A percentile compares a stretch with the other conserved stretches of the same genome.
phyloP scores from a whole-genome alignment of 2,797 vertebrate genomes.

The Harpagifer antarcticus region DNA sequence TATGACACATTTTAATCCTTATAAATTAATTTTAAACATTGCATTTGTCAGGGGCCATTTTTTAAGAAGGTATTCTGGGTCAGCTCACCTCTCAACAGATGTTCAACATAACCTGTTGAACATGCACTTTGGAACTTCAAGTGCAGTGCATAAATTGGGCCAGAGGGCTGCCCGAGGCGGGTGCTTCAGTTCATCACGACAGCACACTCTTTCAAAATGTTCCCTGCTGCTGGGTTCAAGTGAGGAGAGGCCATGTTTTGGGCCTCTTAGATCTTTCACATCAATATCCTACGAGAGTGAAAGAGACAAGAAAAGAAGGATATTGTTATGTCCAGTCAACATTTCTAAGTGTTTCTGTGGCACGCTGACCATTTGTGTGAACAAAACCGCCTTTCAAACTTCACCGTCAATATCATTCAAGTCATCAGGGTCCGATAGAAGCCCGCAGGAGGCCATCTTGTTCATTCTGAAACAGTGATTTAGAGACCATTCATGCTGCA shows the following conservation, averaged over 20 bases:
- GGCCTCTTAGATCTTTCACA: background rate
- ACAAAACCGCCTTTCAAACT: slow-evolving; percentile 51
- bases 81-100: background rate
- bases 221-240: background rate
- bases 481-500: slow-evolving; percentile 44
- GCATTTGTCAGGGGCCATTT: background rate
- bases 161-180: background rate
- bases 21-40: too few relatives aligned
- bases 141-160: background rate
- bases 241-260: background rate
- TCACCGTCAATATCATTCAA: slow-evolving; percentile 33
- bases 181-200: slow-evolving; percentile 1
- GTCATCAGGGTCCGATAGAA: slow-evolving; percentile 33
- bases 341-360: slow-evolving; percentile 7
- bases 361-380: slow-evolving; percentile 14
- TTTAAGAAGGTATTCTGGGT: background rate
- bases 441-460: slow-evolving; percentile 39
- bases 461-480: slow-evolving; percentile 56
- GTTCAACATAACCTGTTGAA: background rate
- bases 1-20: too few relatives aligned
- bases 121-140: slow-evolving; percentile 2
- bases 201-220: background rate
- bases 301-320: background rate
- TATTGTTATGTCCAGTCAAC: background rate
- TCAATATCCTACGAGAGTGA: background rate